Base-by-base conservation (phyloP, 2,797 vertebrate genomes). In the Chiroxiphia lanceolata region DNA sequence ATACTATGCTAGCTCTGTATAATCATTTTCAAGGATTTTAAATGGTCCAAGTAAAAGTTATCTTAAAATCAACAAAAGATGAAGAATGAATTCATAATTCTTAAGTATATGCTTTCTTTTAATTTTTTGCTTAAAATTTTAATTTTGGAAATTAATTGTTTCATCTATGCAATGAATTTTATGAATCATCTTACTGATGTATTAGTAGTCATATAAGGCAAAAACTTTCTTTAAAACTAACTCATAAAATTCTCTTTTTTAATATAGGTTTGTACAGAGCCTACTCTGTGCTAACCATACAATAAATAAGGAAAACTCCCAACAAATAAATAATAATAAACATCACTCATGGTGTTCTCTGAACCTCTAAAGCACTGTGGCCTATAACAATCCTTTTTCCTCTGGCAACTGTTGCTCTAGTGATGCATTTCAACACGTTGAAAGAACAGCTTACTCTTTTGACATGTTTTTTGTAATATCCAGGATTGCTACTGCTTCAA, bases 271-370 rank as follows among this genome's bases (percentile, higher is more conserved):
- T 87, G 4, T 75, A 75, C 21, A 76, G 8, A 61, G 1, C 21
- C 31, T 3, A 34, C 12, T 78, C 23, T 79, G 20, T 33, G 12
- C 20, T 51, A 87, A 48, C 18, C 9, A 40, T 38, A 26, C 16
- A 71, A 81, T 83, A 93, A 92, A 86, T 79, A 91, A 71, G 82
- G 56, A 77, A 88, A 75, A 11, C 7, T 54, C 15, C 23, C 15
- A 80, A 87, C n/a, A 95, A 96, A 96, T 94, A 96, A 95, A 95
- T 93, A 87, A 89, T 70, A 85, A 89, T 90, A 91, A 91, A 89
- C 27, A 68, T 93, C 68, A 87, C 22, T 90, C 51, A 64, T 54
- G 15, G 26, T 87, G n/a, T 91, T 94, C 63, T 82, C 48, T 64
- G 42, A 91, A 80, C 57, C 74, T 93, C 71, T 71, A 51, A 83